Evolutionary conservation across 2,888 invertebrate genomes (phyloP), one percentile per base, ranked within the genome.

Genomic region (Anaspis maculata): DNA sequence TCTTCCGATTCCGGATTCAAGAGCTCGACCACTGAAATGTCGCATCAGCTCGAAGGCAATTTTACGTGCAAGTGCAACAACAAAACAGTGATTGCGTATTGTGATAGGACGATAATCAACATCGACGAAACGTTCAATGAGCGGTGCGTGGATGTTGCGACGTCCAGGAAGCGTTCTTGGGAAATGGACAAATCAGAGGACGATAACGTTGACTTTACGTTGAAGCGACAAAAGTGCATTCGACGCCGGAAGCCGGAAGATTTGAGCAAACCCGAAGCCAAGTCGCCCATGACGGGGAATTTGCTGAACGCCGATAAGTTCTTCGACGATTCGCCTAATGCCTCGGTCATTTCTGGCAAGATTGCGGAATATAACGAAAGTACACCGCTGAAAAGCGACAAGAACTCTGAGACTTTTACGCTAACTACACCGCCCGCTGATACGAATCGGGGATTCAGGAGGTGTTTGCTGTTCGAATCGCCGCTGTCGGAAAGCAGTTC

Each of bases 161-260:
- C 45, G 15, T 31, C 46, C 3, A 41, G 52, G 30, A 56, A 57
- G 41, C 35, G 56, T 21, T 27, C 42, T 2, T 44, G 49, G 2
- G 46, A 45, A 3, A 14, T 49, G 14, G 51, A 56, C 10, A 42
- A 37, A 22, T 46, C 47, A 5, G 37, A 32, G 14, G 44, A 43
- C 62, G 68, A 31, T 9, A 28, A 29, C 3, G 21, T 35, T 2
- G 48, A 52, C 23, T 60, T 56, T 34, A 58, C 56, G 2, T 54
- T 76, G 19, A 72, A 70, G 54, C 62, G 76, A 12, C 76, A 77
- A 52, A 70, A 66, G 44, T 75, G 76, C 46, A 72, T 76, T 10
- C 61, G 76, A 2, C 66, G 74, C 40, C 70, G 73, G 45, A 71
- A 70, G 41, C 46, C 50, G 12, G 37, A 38, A 2, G 43, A 48